Evolutionary conservation across 2,888 invertebrate species (phyloP), one percentile per base, ranked within the genome.

Genomic region (Choristoneura rosaceana): DNA sequence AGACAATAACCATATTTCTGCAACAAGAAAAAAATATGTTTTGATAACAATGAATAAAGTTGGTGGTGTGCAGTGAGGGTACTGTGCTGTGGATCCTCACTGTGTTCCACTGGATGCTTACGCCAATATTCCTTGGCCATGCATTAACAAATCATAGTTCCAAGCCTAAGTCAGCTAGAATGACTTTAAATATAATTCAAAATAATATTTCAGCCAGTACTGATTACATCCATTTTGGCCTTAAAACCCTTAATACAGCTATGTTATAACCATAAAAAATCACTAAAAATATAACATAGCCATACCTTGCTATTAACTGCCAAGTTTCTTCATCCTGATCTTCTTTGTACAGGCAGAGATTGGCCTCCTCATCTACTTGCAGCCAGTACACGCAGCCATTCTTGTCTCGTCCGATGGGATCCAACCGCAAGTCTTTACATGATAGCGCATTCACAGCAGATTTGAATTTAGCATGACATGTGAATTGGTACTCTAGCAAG

Each of bases 311-410:
- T 75, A 99, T 97, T 61, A 99, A 95, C 85, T 97, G 96, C 99
- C 99, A 99, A 14, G 97, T 97, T 87, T 99, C 98, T 86, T 99
- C 99, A 90, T 99, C 99, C 78, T 97, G 96, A 85, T 99, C 99
- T 90, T 99, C 99, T 84, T 97, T 96, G 90, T 99, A 99, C 62
- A 99, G 96, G 76, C 98, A 95, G 75, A 99, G 95, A 90, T 98
- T 98, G 81, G 98, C 97, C 74, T 97, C 97, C 76, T 97, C 96
- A 88, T 99, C 98, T 71, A 97, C 95, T 82, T 99, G 98, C 82
- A 97, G 96, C 99, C 99, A 99, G 90, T 99, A 99, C 7, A 97
- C 95, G 87, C 98, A 96, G 0, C 99, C 99, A 83, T 96, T 95
- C 76, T 97, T 97, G 92, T 99, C 99, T 78, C 97, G 95, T 2